Conservation (phyloP, 2,888 invertebrate species). For the Cryptocephalus primarius region DNA sequence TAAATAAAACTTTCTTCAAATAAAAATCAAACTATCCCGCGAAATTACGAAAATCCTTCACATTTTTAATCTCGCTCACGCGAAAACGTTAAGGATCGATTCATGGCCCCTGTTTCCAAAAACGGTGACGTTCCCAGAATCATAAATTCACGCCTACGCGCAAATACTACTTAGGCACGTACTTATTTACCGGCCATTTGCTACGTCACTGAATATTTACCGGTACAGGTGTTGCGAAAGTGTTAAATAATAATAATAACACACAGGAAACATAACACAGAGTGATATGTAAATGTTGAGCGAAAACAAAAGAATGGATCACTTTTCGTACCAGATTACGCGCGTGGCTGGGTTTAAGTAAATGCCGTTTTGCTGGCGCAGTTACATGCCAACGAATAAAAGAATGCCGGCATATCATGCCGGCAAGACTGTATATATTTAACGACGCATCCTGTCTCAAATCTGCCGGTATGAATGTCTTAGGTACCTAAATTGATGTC, state of each 20-base stretch:
- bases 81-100: background rate
- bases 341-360: too few relatives aligned
- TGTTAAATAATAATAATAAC: background rate
- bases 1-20: too few relatives aligned
- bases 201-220: slow-evolving; percentile 2
- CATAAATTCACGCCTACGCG: slow-evolving; percentile 1
- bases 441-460: too few relatives aligned
- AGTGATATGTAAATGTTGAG: background rate
- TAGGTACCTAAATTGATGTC: too few relatives aligned
- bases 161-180: background rate
- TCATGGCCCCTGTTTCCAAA: slow-evolving; percentile 1
- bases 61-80: too few relatives aligned
- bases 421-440: too few relatives aligned
- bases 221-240: slow-evolving; percentile 1
- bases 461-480: too few relatives aligned
- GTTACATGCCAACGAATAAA: too few relatives aligned
- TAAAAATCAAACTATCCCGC: background rate
- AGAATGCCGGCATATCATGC: too few relatives aligned
- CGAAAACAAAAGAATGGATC: background rate
- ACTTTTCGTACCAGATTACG: too few relatives aligned
- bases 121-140: slow-evolving; percentile 1
- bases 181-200: background rate
- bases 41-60: background rate
- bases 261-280: background rate
- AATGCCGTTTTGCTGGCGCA: too few relatives aligned